phyloP scores from a whole-genome alignment of 2,888 invertebrate genomes.

The Euplexia lucipara region DNA sequence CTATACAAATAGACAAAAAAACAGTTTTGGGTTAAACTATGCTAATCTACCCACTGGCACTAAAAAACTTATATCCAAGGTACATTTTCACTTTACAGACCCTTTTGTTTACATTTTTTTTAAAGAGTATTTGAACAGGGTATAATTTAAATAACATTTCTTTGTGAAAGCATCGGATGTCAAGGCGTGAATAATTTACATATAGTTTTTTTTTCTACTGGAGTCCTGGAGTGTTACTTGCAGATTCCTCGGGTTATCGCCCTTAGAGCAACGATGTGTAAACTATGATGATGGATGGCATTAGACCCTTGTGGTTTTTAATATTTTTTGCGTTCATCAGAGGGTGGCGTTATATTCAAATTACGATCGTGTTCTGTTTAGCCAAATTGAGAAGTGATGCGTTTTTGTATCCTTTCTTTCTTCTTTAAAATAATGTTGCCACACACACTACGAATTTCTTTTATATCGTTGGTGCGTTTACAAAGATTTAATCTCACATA shows the following conservation, averaged over 20 bases:
- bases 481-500: too few relatives aligned
- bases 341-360: conserved; percentile 34
- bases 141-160: conserved; percentile 49
- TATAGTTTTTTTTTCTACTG: conserved; percentile 45
- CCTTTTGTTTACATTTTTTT: too few relatives aligned
- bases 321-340: conserved; percentile 48
- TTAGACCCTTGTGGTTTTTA: conserved; percentile 40
- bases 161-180: conserved; percentile 44
- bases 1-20: too few relatives aligned
- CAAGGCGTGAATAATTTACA: conserved; percentile 37
- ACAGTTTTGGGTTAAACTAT: too few relatives aligned
- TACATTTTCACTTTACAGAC: too few relatives aligned
- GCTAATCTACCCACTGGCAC: too few relatives aligned
- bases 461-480: too few relatives aligned
- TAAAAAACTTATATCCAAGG: too few relatives aligned
- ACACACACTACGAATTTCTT: too few relatives aligned
- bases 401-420: not conserved
- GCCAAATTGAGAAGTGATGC: conserved; percentile 6
- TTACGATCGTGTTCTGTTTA: conserved; percentile 25
- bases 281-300: conserved; percentile 52
- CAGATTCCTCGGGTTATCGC: conserved; percentile 39
- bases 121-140: too few relatives aligned
- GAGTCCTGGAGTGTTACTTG: conserved; percentile 38
- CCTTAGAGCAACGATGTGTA: conserved; percentile 43
- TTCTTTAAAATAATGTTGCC: too few relatives aligned